Conservation (phyloP, 2,113 vertebrate genomes). For the Aptenodytes forsteri region DNA sequence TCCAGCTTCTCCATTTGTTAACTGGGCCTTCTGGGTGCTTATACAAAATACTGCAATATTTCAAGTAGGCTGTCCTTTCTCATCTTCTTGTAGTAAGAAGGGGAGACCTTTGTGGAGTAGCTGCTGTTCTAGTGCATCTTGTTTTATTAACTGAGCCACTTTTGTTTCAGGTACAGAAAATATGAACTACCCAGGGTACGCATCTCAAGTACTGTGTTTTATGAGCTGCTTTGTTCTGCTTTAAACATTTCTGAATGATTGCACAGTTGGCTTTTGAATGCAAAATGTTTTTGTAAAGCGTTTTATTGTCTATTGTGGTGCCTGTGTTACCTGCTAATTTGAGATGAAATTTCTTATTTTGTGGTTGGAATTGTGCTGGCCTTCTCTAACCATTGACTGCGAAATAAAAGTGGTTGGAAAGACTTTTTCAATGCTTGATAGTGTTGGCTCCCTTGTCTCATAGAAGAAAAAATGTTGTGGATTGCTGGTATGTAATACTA, state of each 20-base stretch:
- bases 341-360: neutral
- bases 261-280: neutral
- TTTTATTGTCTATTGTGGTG: neutral
- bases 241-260: neutral
- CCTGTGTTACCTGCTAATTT: neutral
- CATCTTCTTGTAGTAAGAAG: neutral
- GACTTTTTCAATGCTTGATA: neutral
- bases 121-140: neutral
- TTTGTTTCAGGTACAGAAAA: neutral
- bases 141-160: neutral
- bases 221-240: neutral
- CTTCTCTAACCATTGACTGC: neutral
- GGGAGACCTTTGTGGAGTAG: neutral
- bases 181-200: neutral
- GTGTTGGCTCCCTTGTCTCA: neutral
- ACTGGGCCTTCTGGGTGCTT: neutral
- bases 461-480: neutral
- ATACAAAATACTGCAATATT: neutral
- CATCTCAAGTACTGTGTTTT: neutral
- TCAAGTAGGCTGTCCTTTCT: neutral
- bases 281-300: neutral
- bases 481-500: rapidly evolving
- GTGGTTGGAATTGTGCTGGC: neutral
- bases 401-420: slow-evolving; percentile 35
- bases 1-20: neutral